Evolutionary conservation across 2,888 invertebrate species (phyloP), one percentile per base, ranked within the genome.

Genomic region (Agrotis exclamationis): DNA sequence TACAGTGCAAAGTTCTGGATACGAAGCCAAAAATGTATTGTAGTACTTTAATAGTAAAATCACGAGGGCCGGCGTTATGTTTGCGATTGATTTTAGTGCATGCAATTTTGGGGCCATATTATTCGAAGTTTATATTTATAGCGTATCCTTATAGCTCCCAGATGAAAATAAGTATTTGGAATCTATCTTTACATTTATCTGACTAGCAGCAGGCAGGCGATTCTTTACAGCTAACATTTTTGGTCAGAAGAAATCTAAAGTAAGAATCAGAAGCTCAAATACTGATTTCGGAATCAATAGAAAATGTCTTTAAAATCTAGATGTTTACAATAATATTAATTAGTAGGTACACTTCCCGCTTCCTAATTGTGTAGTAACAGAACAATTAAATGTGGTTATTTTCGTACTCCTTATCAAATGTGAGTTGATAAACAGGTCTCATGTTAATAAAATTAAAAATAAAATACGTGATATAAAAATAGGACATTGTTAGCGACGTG

Each of bases 11-110:
- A 67, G 67, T 56, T 60, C 58, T 67, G 53, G 11, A 47, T 22
- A 47, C 16, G 39, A 45, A 33, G 75, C 70, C 71, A 82, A 85
- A 70, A 68, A 71, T 71, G 64, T 79, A 60, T 22, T 33, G 56
- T 65, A 68, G 54, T 66, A 70, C 54, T 54, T 22, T 70, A 63
- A 76, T 70, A 74, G 66, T 65, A 65, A 64, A 69, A 73, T 82
- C 76, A 76, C 84, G 85, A 74, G 70, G 68, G 33, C 4, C 0
- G 6, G 24, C 53, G 44, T 50, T 45, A 16, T 68, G 39, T 75
- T 47, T 63, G n/a, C 53, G 22, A 47, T 60, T 67, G 59, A 50
- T 62, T 76, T 81, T 57, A 76, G 56, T 70, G 18, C 16, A 56
- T 70, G 18, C 16, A 62, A 70, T 53, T 63, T 48, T 13, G 18